These are phyloP conservation scores for Drosophila tani DNA, from an alignment of 1,140 invertebrate species.

Conservation along the genomic window DNA sequence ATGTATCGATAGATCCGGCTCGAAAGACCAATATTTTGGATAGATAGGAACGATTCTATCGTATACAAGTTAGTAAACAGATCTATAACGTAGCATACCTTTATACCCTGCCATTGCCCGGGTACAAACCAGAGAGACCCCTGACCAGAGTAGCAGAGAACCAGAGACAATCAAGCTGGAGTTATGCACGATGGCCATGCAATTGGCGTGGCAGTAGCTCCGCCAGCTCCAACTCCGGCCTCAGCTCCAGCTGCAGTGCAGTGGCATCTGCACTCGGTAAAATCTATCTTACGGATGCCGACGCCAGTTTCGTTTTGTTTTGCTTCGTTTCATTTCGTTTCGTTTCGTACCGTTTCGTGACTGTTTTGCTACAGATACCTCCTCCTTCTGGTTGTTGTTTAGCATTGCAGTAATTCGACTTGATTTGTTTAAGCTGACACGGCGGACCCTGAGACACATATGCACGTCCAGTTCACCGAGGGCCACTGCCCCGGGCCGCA, in stretches of 20 bases:
- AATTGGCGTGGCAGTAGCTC: conserved; percentile 60
- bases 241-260: conserved; percentile 2
- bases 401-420: conserved; percentile 79
- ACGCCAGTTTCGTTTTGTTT: conserved; percentile 54
- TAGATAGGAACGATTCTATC: neutral
- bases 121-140: conserved; percentile 10
- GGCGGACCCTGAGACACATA: conserved; percentile 15
- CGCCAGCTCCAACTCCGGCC: neutral
- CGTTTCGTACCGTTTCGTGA: conserved; percentile 27
- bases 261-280: conserved; percentile 43
- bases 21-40: neutral
- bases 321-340: conserved; percentile 22
- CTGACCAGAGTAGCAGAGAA: conserved; percentile 3
- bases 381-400: conserved; percentile 52
- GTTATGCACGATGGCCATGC: conserved; percentile 80
- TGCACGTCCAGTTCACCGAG: conserved; percentile 4
- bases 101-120: neutral
- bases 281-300: conserved; percentile 77
- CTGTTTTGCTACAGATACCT: conserved; percentile 65
- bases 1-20: too few species aligned
- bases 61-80: neutral
- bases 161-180: conserved; percentile 69
- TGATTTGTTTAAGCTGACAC: conserved; percentile 77
- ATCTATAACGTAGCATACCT: neutral
- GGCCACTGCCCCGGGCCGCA: conserved; percentile 33